A percentile compares a stretch with the other conserved stretches of the same genome.
Evolutionary conservation across 2,113 vertebrate species (phyloP).

Genomic region (Zosterops japonicus): DNA sequence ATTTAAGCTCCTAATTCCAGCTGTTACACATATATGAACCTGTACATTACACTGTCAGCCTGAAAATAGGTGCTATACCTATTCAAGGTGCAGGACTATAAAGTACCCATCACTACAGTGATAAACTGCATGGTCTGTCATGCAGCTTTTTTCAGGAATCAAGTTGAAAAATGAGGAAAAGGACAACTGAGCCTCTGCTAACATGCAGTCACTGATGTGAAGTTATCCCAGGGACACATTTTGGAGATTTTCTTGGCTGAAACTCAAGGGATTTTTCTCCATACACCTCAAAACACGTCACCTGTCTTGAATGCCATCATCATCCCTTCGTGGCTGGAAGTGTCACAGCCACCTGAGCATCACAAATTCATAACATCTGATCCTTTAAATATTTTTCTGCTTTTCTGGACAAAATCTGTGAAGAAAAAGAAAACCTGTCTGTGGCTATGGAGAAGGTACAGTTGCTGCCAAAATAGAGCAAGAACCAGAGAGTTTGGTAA

Average conservation of each 20-base stretch:
- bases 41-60: neutral
- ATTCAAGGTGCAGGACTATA: neutral
- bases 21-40: neutral
- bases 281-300: rapidly evolving
- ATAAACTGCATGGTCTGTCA: neutral
- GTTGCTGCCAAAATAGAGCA: rapidly evolving
- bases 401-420: neutral
- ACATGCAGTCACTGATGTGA: neutral
- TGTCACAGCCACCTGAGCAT: neutral
- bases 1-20: neutral
- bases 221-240: neutral
- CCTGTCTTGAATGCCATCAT: neutral
- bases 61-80: neutral
- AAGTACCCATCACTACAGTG: neutral
- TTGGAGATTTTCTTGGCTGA: neutral
- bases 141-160: neutral
- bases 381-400: neutral
- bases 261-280: neutral
- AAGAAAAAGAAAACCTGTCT: neutral
- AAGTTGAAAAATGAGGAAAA: neutral
- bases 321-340: neutral
- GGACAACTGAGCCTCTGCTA: neutral
- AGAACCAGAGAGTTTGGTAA: neutral
- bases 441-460: neutral
- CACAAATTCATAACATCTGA: neutral